Evolutionary conservation across 2,113 vertebrate species (phyloP), one percentile per base, ranked within the genome.

Genomic region (Pardalotus punctatus): DNA sequence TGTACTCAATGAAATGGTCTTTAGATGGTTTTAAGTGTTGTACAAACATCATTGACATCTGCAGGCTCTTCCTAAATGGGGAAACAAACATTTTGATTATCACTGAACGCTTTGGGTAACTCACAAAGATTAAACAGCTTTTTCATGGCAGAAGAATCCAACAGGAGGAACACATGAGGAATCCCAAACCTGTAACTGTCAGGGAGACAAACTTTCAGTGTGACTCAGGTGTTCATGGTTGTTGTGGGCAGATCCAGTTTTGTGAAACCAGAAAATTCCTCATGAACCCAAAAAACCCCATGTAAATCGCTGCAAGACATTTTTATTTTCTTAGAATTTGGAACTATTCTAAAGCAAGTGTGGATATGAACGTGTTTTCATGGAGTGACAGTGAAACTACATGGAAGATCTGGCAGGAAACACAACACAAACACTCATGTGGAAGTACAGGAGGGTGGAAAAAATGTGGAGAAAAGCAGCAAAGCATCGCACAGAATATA

Each of bases 161-260:
- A 14, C 2, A 16, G 11, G 35, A 16, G 10, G 35, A 47, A 11
- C 3, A 22, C 24, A 1, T 8, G 24, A 71, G n/a, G 43, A 91
- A 48, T 23, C 28, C 20, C 40, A 88, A 67, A 69, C 21, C 13
- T 40, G 33, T 10, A 43, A 35, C 3, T 51, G 7, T 11, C 6
- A 1, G 2, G 38, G 13, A 65, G 5, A 29, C 2, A 35, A 76
- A 45, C 11, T n/a, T 11, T 3, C 19, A 12, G 1, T 8, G 51
- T 23, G 38, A 33, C 15, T 53, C 23, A 19, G 29, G 24, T 35
- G 20, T 25, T 66, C 4, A 1, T 10, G 28, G 33, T 27, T 56
- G 7, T 16, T 35, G 18, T 33, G 28, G 43, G n/a, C 35, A 47
- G 9, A 64, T 36, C 12, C n/a, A 45, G 11, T 21, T 62, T 12